Conservation (phyloP, 2,113 vertebrate genomes). For the Anser cygnoides region DNA sequence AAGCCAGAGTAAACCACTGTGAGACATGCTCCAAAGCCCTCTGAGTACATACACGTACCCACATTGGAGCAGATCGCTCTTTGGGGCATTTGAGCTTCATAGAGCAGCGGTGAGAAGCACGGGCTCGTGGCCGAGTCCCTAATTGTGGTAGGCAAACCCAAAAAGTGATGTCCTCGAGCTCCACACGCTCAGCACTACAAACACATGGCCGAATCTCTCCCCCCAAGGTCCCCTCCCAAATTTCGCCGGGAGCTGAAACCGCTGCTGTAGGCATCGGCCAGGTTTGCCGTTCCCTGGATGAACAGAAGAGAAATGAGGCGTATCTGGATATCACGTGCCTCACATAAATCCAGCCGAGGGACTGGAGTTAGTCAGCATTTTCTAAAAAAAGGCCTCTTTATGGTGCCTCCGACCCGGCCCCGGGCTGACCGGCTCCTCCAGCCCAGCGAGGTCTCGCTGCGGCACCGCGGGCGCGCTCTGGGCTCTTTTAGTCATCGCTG, state of each 20-base stretch:
- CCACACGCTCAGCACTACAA: neutral
- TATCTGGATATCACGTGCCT: neutral
- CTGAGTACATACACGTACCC: neutral
- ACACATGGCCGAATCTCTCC: neutral
- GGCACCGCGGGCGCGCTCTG: neutral
- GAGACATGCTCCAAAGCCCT: neutral
- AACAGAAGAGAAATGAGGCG: fast-evolving
- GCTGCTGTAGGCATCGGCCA: fast-evolving
- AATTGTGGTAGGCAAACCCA: neutral
- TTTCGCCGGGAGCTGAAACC: neutral
- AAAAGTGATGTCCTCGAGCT: neutral
- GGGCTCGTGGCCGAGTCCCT: neutral
- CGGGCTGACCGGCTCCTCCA: neutral
- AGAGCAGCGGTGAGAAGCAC: fast-evolving
- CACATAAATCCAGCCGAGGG: neutral
- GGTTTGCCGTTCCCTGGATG: fast-evolving
- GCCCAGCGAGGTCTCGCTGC: neutral
- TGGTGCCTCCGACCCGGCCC: fast-evolving
- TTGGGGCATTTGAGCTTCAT: neutral
- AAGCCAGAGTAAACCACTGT: neutral
- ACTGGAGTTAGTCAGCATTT: neutral
- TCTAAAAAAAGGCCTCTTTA: fast-evolving
- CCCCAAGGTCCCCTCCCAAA: neutral
- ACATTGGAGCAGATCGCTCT: neutral
- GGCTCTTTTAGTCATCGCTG: neutral